Conservation (phyloP, 1,140 invertebrate genomes). For the Bombus superbus region DNA sequence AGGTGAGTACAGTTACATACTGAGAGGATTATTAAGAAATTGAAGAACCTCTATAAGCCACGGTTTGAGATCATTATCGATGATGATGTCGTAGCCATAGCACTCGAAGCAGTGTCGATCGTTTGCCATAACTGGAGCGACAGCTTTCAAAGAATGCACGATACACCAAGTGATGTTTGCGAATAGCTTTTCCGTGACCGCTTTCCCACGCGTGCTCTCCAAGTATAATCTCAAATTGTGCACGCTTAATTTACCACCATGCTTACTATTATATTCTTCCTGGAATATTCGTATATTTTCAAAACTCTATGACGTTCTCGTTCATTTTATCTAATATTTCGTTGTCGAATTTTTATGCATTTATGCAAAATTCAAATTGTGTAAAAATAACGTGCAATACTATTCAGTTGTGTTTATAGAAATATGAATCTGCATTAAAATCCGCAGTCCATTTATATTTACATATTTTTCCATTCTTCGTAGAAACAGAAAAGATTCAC, state of each 20-base stretch:
- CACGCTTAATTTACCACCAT: constrained; percentile 97
- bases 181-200: constrained; percentile 92
- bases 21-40: background rate
- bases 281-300: constrained; percentile 70
- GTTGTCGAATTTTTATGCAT: no score
- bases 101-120: constrained; percentile 93
- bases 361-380: no score
- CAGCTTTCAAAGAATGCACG: constrained; percentile 92
- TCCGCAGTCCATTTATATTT: background rate
- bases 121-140: constrained; percentile 89
- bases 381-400: no score
- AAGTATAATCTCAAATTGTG: constrained; percentile 95
- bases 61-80: constrained; percentile 92
- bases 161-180: constrained; percentile 95
- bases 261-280: constrained; percentile 97
- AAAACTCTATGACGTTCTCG: no score
- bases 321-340: no score
- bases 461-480: no score
- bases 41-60: constrained; percentile 90
- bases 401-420: background rate
- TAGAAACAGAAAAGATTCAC: constrained; percentile 54
- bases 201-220: constrained; percentile 95
- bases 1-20: background rate
- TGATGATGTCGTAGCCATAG: constrained; percentile 94
- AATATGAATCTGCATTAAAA: background rate